A percentile compares a stretch with the other conserved stretches of the same genome.
These are phyloP conservation scores for Pitangus sulphuratus DNA, from an alignment of 2,797 vertebrate genomes.

Conservation along the genomic window DNA sequence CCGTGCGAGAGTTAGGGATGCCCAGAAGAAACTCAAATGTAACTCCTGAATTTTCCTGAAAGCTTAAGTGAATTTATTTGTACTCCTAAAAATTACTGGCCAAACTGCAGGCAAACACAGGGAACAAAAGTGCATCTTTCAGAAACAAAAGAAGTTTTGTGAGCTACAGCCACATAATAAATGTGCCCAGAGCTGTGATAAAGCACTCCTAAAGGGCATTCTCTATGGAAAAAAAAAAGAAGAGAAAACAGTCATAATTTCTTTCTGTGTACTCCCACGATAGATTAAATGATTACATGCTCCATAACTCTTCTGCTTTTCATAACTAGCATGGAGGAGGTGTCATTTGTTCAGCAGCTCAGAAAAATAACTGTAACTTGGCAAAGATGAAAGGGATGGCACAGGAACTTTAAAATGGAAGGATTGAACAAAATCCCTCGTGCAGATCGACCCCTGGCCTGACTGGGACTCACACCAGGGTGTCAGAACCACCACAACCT, in stretches of 20 bases:
- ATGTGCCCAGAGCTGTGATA: not conserved
- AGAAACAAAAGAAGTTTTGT: not conserved
- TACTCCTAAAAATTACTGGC: not conserved
- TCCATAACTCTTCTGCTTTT: not conserved
- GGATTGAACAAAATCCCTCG: not conserved
- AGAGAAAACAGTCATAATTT: not conserved
- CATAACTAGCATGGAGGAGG: not conserved
- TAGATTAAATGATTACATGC: not conserved
- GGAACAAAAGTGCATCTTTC: not conserved
- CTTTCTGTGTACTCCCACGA: not conserved
- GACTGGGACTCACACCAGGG: not conserved
- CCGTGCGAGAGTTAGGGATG: not conserved
- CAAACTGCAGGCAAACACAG: not conserved
- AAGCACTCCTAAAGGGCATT: conserved; percentile 15
- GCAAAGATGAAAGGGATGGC: conserved; percentile 8
- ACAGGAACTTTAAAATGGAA: not conserved
- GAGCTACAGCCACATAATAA: not conserved
- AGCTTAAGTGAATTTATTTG: not conserved
- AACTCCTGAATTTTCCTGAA: not conserved
- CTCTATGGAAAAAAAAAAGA: not conserved
- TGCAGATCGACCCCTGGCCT: not conserved
- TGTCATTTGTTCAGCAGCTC: not conserved
- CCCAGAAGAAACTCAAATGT: not conserved
- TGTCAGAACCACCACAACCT: not conserved
- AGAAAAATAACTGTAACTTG: not conserved